Evolutionary conservation across 2,888 invertebrate species (phyloP).

Genomic region (Rhagonycha lutea): DNA sequence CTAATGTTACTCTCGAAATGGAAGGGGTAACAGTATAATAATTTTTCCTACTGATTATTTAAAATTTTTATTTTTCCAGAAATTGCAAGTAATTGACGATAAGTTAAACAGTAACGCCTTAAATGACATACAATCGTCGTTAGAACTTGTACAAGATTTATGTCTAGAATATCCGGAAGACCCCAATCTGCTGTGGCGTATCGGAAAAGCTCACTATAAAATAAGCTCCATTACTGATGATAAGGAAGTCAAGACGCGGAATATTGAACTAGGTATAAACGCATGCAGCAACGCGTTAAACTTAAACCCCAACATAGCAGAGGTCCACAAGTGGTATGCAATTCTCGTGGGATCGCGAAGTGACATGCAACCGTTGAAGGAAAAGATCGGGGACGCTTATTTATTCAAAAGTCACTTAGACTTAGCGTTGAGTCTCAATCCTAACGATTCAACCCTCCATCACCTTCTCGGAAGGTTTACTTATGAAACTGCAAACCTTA

Average conservation of each 20-base stretch:
- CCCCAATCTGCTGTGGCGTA: constrained; percentile 47
- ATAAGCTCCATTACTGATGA: constrained; percentile 38
- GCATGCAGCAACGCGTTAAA: constrained; percentile 61
- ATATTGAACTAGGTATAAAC: constrained; percentile 52
- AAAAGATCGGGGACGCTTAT: constrained; percentile 68
- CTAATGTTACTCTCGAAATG: neutral
- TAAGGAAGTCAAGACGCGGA: constrained; percentile 35
- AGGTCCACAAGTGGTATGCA: constrained; percentile 76
- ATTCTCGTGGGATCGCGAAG: constrained; percentile 67
- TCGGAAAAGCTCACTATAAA: constrained; percentile 49
- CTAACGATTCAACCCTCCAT: constrained; percentile 65
- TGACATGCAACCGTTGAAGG: constrained; percentile 63
- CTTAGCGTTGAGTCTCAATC: constrained; percentile 63
- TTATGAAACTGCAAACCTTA: constrained; percentile 60
- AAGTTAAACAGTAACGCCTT: constrained; percentile 8
- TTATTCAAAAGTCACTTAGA: constrained; percentile 71
- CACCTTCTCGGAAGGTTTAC: constrained; percentile 73
- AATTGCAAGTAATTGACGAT: constrained; percentile 8
- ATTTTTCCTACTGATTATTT: neutral
- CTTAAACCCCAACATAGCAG: constrained; percentile 57
- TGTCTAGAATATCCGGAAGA: constrained; percentile 45
- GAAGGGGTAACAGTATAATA: neutral
- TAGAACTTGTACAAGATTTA: constrained; percentile 40
- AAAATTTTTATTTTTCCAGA: constrained; percentile 1
- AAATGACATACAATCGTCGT: neutral